Base-by-base conservation (phyloP, 2,888 invertebrate genomes). In the Dryobotodes eremita region DNA sequence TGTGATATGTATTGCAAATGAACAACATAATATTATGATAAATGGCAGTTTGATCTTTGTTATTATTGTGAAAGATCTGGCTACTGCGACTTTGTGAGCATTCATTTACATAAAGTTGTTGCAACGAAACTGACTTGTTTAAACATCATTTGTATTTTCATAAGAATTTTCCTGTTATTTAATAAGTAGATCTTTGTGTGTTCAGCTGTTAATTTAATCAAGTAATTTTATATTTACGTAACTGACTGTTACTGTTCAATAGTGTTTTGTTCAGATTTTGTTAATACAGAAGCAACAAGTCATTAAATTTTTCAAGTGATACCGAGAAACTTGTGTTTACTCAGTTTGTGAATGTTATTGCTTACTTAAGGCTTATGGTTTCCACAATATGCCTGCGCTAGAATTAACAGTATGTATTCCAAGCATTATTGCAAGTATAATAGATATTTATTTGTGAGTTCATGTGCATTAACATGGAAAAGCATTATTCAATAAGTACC, bases 101-200 rank as follows among this genome's bases (percentile, higher is more conserved):
- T 53, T 77, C 57, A 83, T 66, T 77, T 66, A 59, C 53, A 77
- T 83, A 53, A 53, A 48, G 26, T 53, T 83, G 66, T 79, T 26
- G 36, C 53, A 53, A 78, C 1, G 0, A 0, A 48, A 20, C 59
- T 36, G 53, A 66, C 65, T 23, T 23, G 65, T 77, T 53, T 13
- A 23, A 15, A 31, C 15, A 26, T 65, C 0, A 5, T 55, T 64
- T 53, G 36, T 36, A 62, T 70, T 62, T 82, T 82, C 1, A 8
- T 23, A 53, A 46, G 1, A 53, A 48, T 66, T 53, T 59, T 78
- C 57, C 42, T 66, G 31, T 46, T 17, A 46, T 26, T 46, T 17
- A 46, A 17, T 62, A 26, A 13, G 11, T n/a, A 17, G 5, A n/a
- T 53, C 26, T 36, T 42, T 55, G 46, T 61, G 57, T 76, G 65